phyloP scores from a whole-genome alignment of 2,888 invertebrate genomes.

The Drosophila formosana region DNA sequence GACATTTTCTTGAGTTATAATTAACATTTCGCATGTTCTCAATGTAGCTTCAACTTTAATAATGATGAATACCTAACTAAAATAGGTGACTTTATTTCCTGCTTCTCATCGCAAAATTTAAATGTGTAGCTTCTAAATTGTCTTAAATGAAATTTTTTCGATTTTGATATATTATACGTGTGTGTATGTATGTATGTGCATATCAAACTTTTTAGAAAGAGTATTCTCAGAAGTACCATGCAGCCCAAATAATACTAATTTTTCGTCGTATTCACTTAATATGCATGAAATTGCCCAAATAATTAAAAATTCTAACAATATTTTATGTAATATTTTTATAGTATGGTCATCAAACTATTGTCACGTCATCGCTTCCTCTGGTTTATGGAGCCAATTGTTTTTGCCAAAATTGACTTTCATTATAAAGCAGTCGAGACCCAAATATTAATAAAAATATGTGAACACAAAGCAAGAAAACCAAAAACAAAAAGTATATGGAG shows the following conservation, averaged over 20 bases:
- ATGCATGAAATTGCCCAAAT: conserved; percentile 28
- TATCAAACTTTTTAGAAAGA: neutral
- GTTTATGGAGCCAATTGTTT: conserved; percentile 55
- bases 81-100: conserved; percentile 20
- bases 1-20: conserved; percentile 33
- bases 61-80: neutral
- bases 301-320: conserved; percentile 16
- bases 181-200: neutral
- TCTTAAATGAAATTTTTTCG: neutral
- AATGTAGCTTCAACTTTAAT: neutral
- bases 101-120: neutral
- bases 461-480: conserved; percentile 16
- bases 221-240: conserved; percentile 24
- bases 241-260: conserved; percentile 36
- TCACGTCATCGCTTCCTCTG: conserved; percentile 64
- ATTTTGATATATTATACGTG: neutral
- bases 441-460: conserved; percentile 60
- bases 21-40: conserved; percentile 56
- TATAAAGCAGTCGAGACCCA: conserved; percentile 59
- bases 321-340: conserved; percentile 14
- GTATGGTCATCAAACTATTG: conserved; percentile 25
- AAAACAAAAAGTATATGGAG: neutral
- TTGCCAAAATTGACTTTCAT: conserved; percentile 60
- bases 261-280: conserved; percentile 35
- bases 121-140: neutral